Evolutionary conservation across 64 coral and sea anemone genomes (phyloP), one percentile per base, ranked within the genome.

Genomic region (Hydrozoanthus tunicans): DNA sequence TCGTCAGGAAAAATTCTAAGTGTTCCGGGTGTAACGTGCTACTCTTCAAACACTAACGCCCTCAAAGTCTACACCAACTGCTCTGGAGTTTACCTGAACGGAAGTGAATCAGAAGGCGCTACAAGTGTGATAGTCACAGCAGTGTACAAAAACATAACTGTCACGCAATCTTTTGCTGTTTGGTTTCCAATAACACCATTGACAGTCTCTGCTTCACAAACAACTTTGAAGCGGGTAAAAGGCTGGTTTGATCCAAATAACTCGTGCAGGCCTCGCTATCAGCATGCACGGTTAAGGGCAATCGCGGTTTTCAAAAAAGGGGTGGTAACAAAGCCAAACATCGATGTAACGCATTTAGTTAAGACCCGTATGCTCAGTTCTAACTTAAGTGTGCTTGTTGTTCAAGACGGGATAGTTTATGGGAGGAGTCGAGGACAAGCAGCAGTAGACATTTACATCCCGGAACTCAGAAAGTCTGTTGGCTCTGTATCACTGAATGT

Each of bases 191-290:
- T 43, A 14, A 86, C 76, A 43, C 91, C 91, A 9, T 6, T 93
- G 25, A 6, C 73, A 24, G 26, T 93, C 24, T 15, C 24, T 70
- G 82, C 85, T n/a, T 86, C 82, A 78, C 91, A 74, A 53, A 66
- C 82, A 14, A 57, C 79, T 5, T 60, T 93, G 10, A 93, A 88
- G 64, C 83, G 68, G 85, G 66, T 93, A 59, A 83, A 77, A 52
- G 81, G 78, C 62, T 93, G 91, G 91, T 77, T 58, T 59, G 91
- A 93, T 78, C 73, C 91, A n/a, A n/a, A 25, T 59, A 20, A 93
- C 58, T 93, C 74, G 12, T 93, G 91, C 3, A 93, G 58, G 76
- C 55, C 82, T 59, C 91, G 82, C 65, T 93, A 93, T 64, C 91
- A 93, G 64, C 91, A 93, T 51, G 91, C 91, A 6, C 82, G 62